These are phyloP conservation scores for Lagopus muta DNA, from an alignment of 2,113 vertebrate genomes.

Conservation along the genomic window DNA sequence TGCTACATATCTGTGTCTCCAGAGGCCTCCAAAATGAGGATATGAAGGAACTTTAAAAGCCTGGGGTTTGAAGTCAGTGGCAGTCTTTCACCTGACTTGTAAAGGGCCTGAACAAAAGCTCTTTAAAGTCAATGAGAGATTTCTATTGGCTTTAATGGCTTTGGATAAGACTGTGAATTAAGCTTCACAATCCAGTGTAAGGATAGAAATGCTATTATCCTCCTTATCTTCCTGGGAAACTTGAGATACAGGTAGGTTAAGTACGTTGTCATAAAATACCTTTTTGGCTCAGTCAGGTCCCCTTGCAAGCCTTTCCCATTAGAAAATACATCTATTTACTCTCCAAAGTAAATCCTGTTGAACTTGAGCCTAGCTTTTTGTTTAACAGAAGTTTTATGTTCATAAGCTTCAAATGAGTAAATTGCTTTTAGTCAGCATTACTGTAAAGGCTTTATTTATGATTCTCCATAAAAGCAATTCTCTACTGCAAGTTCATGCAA, in stretches of 20 bases:
- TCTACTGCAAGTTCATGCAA: background rate
- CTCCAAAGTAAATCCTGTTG: background rate
- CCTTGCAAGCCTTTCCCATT: background rate
- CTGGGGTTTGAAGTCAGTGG: background rate
- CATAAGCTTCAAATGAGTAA: background rate
- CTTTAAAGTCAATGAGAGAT: slow-evolving; percentile 26
- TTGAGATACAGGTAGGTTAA: background rate
- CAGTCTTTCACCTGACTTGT: slow-evolving; percentile 6
- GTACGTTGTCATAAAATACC: background rate
- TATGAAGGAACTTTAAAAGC: background rate
- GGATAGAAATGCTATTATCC: background rate
- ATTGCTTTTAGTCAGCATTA: background rate
- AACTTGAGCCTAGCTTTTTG: background rate
- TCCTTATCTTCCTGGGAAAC: background rate
- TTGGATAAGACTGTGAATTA: slow-evolving; percentile 2
- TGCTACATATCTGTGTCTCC: background rate
- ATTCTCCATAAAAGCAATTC: background rate
- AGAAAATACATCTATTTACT: background rate
- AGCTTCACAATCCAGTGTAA: slow-evolving; percentile 15
- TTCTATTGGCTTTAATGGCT: slow-evolving; percentile 26
- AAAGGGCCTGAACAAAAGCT: slow-evolving; percentile 22
- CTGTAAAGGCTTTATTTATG: background rate
- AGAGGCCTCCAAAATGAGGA: background rate
- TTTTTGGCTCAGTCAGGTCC: background rate
- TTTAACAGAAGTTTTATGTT: background rate